Conservation (phyloP, 1,140 invertebrate species). For the Akabosia matsudoensis region DNA sequence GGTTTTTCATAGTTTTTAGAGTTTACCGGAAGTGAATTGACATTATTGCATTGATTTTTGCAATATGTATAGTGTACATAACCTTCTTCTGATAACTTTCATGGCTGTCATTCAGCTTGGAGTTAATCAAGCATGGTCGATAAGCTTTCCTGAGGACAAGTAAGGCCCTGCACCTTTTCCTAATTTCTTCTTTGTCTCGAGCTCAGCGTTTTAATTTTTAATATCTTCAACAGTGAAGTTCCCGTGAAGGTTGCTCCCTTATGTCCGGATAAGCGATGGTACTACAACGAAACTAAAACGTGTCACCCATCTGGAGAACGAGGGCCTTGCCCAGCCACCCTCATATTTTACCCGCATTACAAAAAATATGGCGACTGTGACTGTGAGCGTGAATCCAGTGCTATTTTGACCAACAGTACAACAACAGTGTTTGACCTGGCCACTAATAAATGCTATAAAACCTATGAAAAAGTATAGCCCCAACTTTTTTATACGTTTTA, state of each 20-base stretch:
- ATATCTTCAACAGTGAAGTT: too few species aligned
- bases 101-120: too few species aligned
- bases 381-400: neutral
- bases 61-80: too few species aligned
- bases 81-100: too few species aligned
- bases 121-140: too few species aligned
- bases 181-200: too few species aligned
- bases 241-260: neutral
- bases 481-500: neutral
- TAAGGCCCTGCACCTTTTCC: too few species aligned
- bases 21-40: too few species aligned
- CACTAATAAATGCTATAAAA: constrained; percentile 19
- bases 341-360: neutral
- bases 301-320: neutral
- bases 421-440: constrained; percentile 8
- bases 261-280: neutral
- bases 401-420: neutral
- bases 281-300: constrained; percentile 4
- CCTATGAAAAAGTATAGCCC: constrained; percentile 27
- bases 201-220: too few species aligned
- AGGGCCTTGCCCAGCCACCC: constrained; percentile 25
- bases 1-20: too few species aligned
- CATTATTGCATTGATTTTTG: too few species aligned
- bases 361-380: constrained; percentile 26
- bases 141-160: too few species aligned